Evolutionary conservation across 2,888 invertebrate genomes (phyloP).

Genomic region (Drosophila kuntzei): DNA sequence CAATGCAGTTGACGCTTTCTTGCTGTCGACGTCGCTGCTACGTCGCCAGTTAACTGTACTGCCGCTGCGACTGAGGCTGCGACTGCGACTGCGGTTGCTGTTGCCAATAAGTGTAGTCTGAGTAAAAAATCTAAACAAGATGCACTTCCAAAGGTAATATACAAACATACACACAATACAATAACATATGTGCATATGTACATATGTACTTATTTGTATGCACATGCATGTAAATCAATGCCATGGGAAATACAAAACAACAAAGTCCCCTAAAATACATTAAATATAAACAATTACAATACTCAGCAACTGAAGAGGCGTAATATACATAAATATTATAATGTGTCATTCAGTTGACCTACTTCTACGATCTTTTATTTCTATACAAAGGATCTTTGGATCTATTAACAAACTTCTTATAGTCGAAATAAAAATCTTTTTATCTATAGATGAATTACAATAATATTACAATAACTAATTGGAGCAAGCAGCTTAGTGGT

Average conservation of each 20-base stretch:
- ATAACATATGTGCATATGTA: not conserved
- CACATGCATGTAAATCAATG: constrained; percentile 3
- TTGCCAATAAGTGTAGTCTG: constrained; percentile 10
- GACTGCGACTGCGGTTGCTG: constrained; percentile 4
- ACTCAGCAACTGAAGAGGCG: not conserved
- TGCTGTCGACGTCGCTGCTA: constrained; percentile 16
- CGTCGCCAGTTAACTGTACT: constrained; percentile 29
- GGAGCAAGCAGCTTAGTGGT: too few relatives aligned
- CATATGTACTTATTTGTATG: not conserved
- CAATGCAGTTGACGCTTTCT: constrained; percentile 61
- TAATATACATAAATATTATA: not conserved
- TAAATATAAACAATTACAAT: not conserved
- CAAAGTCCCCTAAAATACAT: constrained; percentile 2
- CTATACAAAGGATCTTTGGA: not conserved
- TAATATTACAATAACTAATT: too few relatives aligned
- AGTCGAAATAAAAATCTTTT: not conserved
- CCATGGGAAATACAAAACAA: not conserved
- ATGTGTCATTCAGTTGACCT: not conserved
- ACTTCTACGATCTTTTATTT: not conserved
- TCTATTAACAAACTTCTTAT: not conserved
- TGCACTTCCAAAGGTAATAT: constrained; percentile 20
- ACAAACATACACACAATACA: not conserved
- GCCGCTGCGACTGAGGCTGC: constrained; percentile 15
- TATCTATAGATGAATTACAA: not conserved
- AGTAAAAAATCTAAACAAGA: constrained; percentile 35